Evolutionary conservation across 2,797 vertebrate genomes (phyloP).

Genomic region (Threskiornis aethiopicus): DNA sequence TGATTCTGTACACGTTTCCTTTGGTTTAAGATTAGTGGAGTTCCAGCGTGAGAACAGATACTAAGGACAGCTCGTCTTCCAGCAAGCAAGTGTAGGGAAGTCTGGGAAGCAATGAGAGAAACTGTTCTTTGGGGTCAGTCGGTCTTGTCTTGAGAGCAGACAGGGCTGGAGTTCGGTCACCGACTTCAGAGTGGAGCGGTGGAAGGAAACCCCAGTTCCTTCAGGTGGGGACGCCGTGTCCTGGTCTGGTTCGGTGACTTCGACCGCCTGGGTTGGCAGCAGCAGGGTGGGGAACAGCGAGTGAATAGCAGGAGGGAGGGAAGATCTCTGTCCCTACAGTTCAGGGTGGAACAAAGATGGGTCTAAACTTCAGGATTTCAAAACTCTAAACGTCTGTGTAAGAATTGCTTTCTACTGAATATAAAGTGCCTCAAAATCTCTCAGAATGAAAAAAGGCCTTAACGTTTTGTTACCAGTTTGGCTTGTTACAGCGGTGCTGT

Average conservation of each 20-base stretch:
- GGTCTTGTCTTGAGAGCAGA: neutral
- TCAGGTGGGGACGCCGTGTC: rapidly evolving
- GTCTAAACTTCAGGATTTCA: neutral
- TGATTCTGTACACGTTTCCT: neutral
- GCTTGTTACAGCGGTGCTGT: neutral
- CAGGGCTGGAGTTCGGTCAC: neutral
- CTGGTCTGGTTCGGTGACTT: neutral
- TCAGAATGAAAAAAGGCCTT: neutral
- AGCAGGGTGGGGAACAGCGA: neutral
- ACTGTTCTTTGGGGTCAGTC: neutral
- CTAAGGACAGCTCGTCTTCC: neutral
- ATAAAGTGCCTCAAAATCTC: neutral
- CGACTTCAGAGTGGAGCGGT: neutral
- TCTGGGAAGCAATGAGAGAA: neutral
- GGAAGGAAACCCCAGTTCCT: neutral
- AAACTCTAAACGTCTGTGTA: neutral
- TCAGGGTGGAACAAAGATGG: neutral
- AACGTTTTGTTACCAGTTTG: neutral
- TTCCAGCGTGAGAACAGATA: neutral
- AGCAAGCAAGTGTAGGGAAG: neutral
- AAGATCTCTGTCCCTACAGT: neutral
- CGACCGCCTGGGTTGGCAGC: rapidly evolving
- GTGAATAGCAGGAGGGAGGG: neutral
- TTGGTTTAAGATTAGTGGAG: neutral
- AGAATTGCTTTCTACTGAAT: neutral